Percentiles rank a stretch among this genome's conserved stretches.
phyloP scores from a whole-genome alignment of 1,140 invertebrate genomes.

The Colletes gigas region DNA sequence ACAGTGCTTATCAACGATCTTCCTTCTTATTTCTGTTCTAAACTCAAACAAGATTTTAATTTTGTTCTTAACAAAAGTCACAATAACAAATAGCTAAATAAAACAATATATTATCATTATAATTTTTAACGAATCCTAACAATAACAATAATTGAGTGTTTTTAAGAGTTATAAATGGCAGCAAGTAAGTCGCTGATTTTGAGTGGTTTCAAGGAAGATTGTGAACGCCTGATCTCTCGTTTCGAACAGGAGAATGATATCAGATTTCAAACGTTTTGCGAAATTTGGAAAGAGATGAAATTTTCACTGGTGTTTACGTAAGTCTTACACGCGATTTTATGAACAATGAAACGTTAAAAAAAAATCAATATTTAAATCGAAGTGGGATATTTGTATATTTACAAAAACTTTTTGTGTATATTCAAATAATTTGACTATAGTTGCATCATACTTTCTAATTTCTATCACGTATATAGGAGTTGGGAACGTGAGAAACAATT shows the following conservation, averaged over 20 bases:
- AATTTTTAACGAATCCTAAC: not conserved
- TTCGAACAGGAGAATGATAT: slow-evolving; percentile 68
- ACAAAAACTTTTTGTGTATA: too few species aligned
- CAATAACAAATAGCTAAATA: not conserved
- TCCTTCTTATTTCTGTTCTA: not conserved
- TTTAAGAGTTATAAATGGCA: not conserved
- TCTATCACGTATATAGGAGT: not conserved
- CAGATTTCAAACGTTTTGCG: slow-evolving; percentile 72
- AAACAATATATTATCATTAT: not conserved
- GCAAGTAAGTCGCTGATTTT: slow-evolving; percentile 8
- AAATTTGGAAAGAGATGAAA: slow-evolving; percentile 75
- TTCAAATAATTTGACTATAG: not conserved
- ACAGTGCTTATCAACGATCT: too few species aligned
- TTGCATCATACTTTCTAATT: slow-evolving; percentile 15
- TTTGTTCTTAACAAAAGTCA: not conserved
- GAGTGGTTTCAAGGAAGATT: slow-evolving; percentile 65
- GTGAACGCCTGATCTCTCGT: slow-evolving; percentile 64
- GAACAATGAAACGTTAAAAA: not conserved
- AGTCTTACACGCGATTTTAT: slow-evolving; percentile 45
- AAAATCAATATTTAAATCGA: not conserved
- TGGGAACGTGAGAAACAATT: not conserved
- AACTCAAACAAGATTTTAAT: not conserved
- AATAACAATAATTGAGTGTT: not conserved
- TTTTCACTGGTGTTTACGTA: slow-evolving; percentile 76
- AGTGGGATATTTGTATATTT: not conserved